Evolutionary conservation across 2,888 invertebrate genomes (phyloP).

Genomic region (Perizoma flavofasciatum): DNA sequence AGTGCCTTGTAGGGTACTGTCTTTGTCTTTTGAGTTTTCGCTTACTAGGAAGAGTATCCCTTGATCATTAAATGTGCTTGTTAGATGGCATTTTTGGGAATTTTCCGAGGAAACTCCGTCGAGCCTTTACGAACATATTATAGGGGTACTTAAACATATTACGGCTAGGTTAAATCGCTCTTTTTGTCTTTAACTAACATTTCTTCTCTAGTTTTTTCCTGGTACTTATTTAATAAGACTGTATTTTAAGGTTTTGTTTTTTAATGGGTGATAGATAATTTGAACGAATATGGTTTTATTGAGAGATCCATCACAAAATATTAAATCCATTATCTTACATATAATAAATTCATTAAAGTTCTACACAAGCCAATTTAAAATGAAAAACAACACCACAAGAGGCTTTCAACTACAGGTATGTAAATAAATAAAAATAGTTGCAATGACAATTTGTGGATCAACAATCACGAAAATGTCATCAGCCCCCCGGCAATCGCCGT

Average conservation of each 20-base stretch:
- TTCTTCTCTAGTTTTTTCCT: constrained; percentile 22
- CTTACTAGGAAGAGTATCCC: constrained; percentile 56
- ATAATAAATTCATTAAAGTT: too few species aligned
- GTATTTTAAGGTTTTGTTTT: background rate
- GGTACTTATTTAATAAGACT: constrained; percentile 9
- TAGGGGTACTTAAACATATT: constrained; percentile 33
- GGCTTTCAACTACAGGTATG: background rate
- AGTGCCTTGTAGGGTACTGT: constrained; percentile 59
- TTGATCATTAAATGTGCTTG: constrained; percentile 73
- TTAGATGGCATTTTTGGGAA: constrained; percentile 58
- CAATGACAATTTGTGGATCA: constrained; percentile 5
- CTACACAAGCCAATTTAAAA: too few species aligned
- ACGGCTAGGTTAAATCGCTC: constrained; percentile 17
- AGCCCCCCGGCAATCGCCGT: constrained; percentile 11
- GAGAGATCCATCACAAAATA: background rate
- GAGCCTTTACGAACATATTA: constrained; percentile 31
- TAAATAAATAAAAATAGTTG: constrained; percentile 9
- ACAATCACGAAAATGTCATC: constrained; percentile 1
- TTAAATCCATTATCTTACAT: too few species aligned
- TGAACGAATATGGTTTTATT: background rate
- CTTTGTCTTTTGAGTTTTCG: constrained; percentile 73
- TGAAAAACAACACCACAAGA: background rate
- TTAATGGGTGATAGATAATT: too few species aligned
- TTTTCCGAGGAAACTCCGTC: constrained; percentile 42
- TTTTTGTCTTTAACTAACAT: constrained; percentile 30